Base-by-base conservation (phyloP, 2,888 invertebrate species). In the Kryphioiulus occultus region DNA sequence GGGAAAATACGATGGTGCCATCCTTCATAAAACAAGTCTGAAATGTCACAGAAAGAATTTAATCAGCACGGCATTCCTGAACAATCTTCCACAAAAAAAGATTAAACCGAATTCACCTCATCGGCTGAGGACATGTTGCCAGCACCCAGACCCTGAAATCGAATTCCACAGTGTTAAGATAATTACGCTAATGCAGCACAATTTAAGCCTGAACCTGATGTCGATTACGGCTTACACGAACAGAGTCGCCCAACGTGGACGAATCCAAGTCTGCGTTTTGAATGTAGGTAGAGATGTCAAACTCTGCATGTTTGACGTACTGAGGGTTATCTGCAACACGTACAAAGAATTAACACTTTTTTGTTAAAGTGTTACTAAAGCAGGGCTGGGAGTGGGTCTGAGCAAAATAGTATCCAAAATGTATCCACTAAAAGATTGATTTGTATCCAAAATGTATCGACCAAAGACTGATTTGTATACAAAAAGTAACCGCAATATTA, bases 261-360 rank as follows among this genome's bases (percentile, higher is more conserved):
- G n/a, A 3, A n/a, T 84, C 86, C 22, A 86, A 59, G 26, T 30
- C 30, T 9, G 59, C 15, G 22, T 53, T 30, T 86, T 59, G 53
- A 44, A 86, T 26, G 59, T 59, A 86, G 78, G 32, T 12, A 12
- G 87, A 87, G 17, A 87, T n/a, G 82, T 87, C 83, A 82, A 87
- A 87, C 7, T 78, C 39, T 35, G 82, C 30, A 39, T 87, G 78
- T 17, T 87, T 22, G 32, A 87, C 87, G 30, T 87, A 87, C 12
- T 82, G 87, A 0, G 82, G 87, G 19, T 30, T 87, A 42, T 78
- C 87, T 87, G n/a, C 5, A 44, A 85, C 1, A n/a, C 35, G 32
- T 17, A 19, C 30, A 84, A 17, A 22, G 22, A 32, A 84, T 35
- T 84, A 35, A 84, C 39, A 39, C n/a, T 12, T 19, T 84, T 84